Evolutionary conservation across 1,140 invertebrate genomes (phyloP).

Genomic region (Ostrea edulis): DNA sequence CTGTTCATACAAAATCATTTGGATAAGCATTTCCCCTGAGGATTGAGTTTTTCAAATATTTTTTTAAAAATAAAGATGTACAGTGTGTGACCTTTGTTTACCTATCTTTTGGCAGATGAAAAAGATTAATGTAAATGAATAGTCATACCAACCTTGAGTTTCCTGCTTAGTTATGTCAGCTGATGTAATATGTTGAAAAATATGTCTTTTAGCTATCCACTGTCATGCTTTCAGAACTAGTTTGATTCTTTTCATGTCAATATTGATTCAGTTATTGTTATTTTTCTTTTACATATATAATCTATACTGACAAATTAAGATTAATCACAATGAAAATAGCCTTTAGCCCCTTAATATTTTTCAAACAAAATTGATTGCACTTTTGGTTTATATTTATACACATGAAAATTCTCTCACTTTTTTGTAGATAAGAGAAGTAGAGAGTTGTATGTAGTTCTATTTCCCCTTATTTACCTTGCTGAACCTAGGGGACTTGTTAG

Average conservation of each 20-base stretch:
- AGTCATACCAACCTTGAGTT: not conserved
- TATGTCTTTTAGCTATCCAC: not conserved
- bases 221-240: not conserved
- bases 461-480: not conserved
- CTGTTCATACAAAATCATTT: not conserved
- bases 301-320: not conserved
- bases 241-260: not conserved
- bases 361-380: not conserved
- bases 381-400: too few species aligned
- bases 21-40: conserved; percentile 9
- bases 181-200: not conserved
- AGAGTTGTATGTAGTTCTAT: too few species aligned
- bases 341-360: not conserved
- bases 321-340: not conserved
- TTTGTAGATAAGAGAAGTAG: too few species aligned
- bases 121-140: conserved; percentile 29
- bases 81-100: not conserved
- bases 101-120: not conserved
- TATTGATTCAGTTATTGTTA: not conserved
- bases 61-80: not conserved
- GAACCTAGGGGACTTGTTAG: not conserved
- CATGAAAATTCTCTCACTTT: too few species aligned
- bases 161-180: not conserved
- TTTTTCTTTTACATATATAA: not conserved
- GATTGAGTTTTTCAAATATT: conserved; percentile 18